Conservation (phyloP, 2,797 vertebrate genomes). For the Phrynocephalus forsythii region DNA sequence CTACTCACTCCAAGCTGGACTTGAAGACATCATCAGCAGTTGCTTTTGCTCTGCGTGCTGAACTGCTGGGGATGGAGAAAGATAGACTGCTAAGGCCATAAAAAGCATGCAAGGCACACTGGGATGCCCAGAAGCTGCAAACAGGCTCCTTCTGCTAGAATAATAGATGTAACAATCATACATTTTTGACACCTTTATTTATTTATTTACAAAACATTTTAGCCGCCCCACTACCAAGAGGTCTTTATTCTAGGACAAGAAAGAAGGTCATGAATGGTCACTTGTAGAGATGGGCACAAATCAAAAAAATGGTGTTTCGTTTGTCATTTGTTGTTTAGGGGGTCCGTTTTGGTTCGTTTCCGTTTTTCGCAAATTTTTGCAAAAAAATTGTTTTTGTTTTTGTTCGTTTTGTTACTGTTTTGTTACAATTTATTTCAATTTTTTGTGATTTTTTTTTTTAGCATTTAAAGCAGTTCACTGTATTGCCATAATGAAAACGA, state of each 20-base stretch:
- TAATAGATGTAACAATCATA: background rate
- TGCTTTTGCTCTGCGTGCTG: constrained; percentile 18
- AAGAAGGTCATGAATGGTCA: background rate
- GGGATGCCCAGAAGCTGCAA: background rate
- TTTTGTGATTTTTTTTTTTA: too few species aligned
- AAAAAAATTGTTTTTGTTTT: too few species aligned
- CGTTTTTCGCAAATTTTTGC: too few species aligned
- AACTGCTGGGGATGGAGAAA: constrained; percentile 33
- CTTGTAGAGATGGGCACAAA: background rate
- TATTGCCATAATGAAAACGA: too few species aligned
- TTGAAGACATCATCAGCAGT: constrained; percentile 28
- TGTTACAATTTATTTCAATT: too few species aligned
- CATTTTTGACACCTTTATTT: background rate
- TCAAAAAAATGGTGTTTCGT: too few species aligned
- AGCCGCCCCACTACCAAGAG: too few species aligned
- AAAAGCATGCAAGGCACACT: background rate
- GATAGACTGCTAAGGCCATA: background rate
- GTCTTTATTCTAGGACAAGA: background rate
- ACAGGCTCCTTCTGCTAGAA: background rate
- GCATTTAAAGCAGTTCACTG: too few species aligned
- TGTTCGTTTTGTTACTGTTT: too few species aligned
- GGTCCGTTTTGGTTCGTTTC: too few species aligned
- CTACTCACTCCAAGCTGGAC: constrained; percentile 41
- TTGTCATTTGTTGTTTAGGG: too few species aligned
- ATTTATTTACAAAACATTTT: too few species aligned